These are phyloP conservation scores for Pogonocherus hispidulus DNA, from an alignment of 2,888 invertebrate genomes.

Conservation along the genomic window DNA sequence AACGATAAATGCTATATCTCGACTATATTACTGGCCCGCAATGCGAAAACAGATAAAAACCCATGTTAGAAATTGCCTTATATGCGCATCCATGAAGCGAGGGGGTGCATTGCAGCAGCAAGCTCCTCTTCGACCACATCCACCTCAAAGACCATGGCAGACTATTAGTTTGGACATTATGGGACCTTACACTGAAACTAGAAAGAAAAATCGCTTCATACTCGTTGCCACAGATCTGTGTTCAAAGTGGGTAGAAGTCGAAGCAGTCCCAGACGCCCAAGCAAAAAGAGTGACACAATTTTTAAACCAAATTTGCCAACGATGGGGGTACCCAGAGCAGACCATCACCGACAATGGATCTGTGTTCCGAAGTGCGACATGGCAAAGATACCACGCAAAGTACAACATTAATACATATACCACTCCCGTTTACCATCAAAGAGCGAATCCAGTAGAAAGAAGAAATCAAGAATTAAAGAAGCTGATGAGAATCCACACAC, in stretches of 20 bases:
- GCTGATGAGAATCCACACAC: not conserved
- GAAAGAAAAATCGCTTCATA: constrained; percentile 19
- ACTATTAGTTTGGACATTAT: constrained; percentile 18
- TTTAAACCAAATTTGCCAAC: not conserved
- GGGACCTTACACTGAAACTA: constrained; percentile 27
- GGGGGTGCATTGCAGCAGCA: not conserved
- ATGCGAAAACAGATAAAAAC: constrained; percentile 42
- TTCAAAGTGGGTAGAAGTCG: constrained; percentile 29
- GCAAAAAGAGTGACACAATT: not conserved
- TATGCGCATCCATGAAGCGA: not conserved
- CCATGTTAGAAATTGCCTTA: constrained; percentile 14
- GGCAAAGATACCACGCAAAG: not conserved
- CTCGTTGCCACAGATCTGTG: constrained; percentile 18
- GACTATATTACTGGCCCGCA: constrained; percentile 44
- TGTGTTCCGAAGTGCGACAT: not conserved
- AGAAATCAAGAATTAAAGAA: constrained; percentile 53
- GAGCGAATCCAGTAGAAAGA: constrained; percentile 51
- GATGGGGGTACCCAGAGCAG: constrained; percentile 27
- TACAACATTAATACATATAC: not conserved
- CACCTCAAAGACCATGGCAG: constrained; percentile 21
- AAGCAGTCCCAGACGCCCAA: not conserved
- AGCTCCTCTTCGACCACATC: constrained; percentile 7
- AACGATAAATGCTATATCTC: not conserved
- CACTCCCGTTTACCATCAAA: constrained; percentile 49
- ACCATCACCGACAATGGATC: constrained; percentile 36